Evolutionary conservation across 1,140 invertebrate genomes (phyloP).

Genomic region (Listronotus bonariensis): DNA sequence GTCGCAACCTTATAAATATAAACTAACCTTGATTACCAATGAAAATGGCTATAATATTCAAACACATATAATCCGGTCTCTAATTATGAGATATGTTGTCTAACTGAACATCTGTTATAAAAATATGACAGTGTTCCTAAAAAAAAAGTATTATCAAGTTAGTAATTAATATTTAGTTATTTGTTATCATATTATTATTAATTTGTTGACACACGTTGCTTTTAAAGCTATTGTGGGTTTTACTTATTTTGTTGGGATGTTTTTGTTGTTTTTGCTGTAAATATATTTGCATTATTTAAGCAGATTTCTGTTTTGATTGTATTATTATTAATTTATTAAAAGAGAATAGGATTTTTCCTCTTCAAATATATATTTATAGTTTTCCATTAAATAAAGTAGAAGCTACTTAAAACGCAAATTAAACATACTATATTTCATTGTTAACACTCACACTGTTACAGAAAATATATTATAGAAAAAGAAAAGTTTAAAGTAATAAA

Average conservation of each 20-base stretch:
- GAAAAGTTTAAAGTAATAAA: conserved; percentile 32
- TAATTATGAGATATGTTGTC: too few species aligned
- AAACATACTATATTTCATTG: conserved; percentile 30
- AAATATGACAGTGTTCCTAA: too few species aligned
- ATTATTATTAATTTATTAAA: conserved; percentile 14
- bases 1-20: too few species aligned
- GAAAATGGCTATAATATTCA: too few species aligned
- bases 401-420: conserved; percentile 25
- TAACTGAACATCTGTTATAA: too few species aligned
- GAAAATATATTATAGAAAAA: conserved; percentile 36
- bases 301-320: conserved; percentile 11
- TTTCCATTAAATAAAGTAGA: conserved; percentile 25
- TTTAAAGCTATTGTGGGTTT: conserved; percentile 9
- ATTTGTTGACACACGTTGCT: neutral
- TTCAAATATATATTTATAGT: conserved; percentile 22
- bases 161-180: too few species aligned
- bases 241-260: conserved; percentile 28
- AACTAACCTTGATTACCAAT: too few species aligned
- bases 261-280: conserved; percentile 24
- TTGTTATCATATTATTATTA: too few species aligned
- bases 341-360: conserved; percentile 8
- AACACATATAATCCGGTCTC: too few species aligned
- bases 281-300: conserved; percentile 11
- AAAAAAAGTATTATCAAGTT: too few species aligned
- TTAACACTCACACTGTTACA: conserved; percentile 37